phyloP scores from a whole-genome alignment of 2,888 invertebrate species.

The Tiliacea citrago region DNA sequence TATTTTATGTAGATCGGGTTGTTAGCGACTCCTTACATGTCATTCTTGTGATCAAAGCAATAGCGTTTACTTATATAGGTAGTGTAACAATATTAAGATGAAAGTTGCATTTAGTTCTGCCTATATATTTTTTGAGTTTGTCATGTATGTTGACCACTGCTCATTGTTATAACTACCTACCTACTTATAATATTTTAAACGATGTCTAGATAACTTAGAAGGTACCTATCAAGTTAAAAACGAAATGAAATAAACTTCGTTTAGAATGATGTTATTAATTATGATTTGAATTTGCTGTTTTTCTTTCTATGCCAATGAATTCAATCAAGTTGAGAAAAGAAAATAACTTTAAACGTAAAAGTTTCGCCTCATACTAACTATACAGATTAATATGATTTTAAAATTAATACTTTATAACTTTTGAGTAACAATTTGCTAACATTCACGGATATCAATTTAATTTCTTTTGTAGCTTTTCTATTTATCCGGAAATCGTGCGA shows the following conservation, averaged over 20 bases:
- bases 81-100: neutral
- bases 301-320: neutral
- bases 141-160: neutral
- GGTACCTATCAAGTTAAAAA: constrained; percentile 6
- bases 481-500: constrained; percentile 62
- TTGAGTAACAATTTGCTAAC: constrained; percentile 40
- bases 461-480: constrained; percentile 58
- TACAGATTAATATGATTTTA: constrained; percentile 25
- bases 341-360: neutral
- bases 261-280: neutral
- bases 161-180: neutral
- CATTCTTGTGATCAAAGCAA: neutral
- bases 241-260: constrained; percentile 6
- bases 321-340: neutral
- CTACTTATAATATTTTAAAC: neutral
- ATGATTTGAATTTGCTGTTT: neutral
- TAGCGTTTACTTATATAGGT: neutral
- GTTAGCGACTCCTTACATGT: neutral
- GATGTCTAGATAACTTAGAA: neutral
- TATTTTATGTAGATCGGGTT: constrained; percentile 6
- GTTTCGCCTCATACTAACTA: constrained; percentile 1
- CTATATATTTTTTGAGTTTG: neutral
- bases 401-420: constrained; percentile 33
- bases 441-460: constrained; percentile 51
- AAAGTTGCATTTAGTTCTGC: neutral